Evolutionary conservation across 2,888 invertebrate genomes (phyloP).

Genomic region (Lasioglossum villosulum): DNA sequence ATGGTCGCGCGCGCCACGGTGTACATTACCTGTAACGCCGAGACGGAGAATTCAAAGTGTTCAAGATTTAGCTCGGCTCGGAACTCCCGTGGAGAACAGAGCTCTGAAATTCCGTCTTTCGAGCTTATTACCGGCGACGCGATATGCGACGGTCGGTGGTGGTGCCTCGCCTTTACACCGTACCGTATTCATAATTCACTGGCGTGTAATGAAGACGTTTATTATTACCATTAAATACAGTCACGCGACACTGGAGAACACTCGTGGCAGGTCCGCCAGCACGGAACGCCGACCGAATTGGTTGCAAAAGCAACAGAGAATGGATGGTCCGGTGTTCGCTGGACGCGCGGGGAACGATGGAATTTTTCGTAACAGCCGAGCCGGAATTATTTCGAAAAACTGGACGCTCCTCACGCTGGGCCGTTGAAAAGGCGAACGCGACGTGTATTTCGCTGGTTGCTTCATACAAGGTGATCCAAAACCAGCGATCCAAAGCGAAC

Average conservation of each 20-base stretch:
- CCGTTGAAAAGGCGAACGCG: not conserved
- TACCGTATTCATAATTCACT: not conserved
- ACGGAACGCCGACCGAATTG: not conserved
- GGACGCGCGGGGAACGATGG: not conserved
- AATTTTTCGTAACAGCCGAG: not conserved
- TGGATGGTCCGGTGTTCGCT: not conserved
- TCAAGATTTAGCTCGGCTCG: not conserved
- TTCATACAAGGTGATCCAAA: not conserved
- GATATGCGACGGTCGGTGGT: not conserved
- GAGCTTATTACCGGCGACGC: conserved; percentile 7
- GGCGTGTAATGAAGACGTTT: conserved; percentile 6
- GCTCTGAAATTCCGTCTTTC: conserved; percentile 9
- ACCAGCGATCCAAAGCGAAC: not conserved
- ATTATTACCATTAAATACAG: conserved; percentile 11
- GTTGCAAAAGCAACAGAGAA: not conserved
- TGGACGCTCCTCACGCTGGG: not conserved
- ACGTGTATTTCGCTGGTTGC: not conserved
- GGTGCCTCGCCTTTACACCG: not conserved
- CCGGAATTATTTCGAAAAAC: not conserved
- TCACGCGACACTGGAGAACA: conserved; percentile 10
- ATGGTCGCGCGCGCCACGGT: not conserved
- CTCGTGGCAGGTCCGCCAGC: conserved; percentile 4
- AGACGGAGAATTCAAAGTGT: not conserved
- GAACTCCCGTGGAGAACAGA: not conserved
- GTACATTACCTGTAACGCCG: not conserved